phyloP scores from a whole-genome alignment of 2,113 vertebrate genomes.

The Xerus inauris region DNA sequence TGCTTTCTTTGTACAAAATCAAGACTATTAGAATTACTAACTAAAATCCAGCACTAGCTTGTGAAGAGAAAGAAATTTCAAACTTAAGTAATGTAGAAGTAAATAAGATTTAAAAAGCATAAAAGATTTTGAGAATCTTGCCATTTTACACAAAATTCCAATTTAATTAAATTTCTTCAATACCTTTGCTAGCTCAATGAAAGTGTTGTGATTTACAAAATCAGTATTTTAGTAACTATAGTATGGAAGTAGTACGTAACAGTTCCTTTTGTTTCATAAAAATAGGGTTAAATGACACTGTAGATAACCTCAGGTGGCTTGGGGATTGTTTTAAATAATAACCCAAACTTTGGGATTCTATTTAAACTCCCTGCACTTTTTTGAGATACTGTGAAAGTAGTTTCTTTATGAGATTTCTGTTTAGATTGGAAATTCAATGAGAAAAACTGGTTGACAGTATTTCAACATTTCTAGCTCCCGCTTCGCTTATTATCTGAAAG shows the following conservation, averaged over 20 bases:
- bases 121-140: not conserved
- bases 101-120: not conserved
- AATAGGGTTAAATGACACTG: not conserved
- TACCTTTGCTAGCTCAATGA: not conserved
- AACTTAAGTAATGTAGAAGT: not conserved
- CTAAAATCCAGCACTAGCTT: not conserved
- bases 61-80: not conserved
- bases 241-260: not conserved
- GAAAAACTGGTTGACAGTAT: slow-evolving; percentile 70
- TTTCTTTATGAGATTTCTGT: slow-evolving; percentile 72
- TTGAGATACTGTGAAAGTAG: slow-evolving; percentile 66
- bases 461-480: slow-evolving; percentile 53
- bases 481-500: slow-evolving; percentile 72
- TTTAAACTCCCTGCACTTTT: slow-evolving; percentile 55
- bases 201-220: not conserved
- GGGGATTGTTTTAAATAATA: slow-evolving; percentile 67
- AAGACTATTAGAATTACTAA: not conserved
- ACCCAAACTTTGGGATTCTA: slow-evolving; percentile 20
- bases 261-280: not conserved
- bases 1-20: not conserved
- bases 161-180: not conserved
- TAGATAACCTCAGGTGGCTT: not conserved
- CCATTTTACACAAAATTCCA: not conserved
- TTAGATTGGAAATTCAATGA: slow-evolving; percentile 74
- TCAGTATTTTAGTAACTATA: not conserved